Conservation (phyloP, 2,888 invertebrate species). For the Euplexia lucipara region DNA sequence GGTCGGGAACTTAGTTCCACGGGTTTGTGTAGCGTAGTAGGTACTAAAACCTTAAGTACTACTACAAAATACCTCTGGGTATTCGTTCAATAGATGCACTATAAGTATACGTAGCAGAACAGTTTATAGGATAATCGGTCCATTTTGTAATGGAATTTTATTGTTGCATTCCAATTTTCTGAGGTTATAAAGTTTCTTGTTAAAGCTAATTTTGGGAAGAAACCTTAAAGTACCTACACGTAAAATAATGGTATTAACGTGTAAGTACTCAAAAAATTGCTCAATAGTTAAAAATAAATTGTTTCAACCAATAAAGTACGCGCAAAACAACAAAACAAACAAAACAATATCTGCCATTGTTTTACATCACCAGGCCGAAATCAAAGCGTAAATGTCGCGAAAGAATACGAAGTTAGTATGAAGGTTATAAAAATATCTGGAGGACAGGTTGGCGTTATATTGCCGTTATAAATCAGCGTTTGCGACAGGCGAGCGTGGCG, state of each 20-base stretch:
- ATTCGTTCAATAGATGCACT: slow-evolving; percentile 27
- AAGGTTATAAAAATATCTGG: slow-evolving; percentile 88
- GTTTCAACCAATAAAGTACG: slow-evolving; percentile 6
- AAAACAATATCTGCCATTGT: slow-evolving; percentile 55
- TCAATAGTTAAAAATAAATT: too few relatives aligned
- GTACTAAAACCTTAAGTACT: slow-evolving; percentile 49
- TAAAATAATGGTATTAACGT: too few relatives aligned
- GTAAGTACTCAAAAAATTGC: too few relatives aligned
- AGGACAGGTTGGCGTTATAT: slow-evolving; percentile 89
- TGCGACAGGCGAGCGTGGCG: slow-evolving; percentile 78
- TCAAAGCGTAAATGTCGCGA: slow-evolving; percentile 76
- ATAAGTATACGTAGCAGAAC: not conserved
- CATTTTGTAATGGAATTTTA: slow-evolving; percentile 13
- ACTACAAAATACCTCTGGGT: slow-evolving; percentile 46
- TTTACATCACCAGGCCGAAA: slow-evolving; percentile 62
- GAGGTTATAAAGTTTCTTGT: not conserved
- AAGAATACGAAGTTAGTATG: slow-evolving; percentile 77
- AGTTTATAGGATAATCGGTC: slow-evolving; percentile 4
- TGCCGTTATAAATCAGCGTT: slow-evolving; percentile 88
- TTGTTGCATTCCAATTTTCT: not conserved
- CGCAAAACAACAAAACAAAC: slow-evolving; percentile 20
- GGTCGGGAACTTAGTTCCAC: slow-evolving; percentile 33
- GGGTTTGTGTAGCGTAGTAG: slow-evolving; percentile 34
- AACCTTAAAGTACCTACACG: not conserved
- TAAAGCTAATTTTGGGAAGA: not conserved